Conservation (phyloP, 2,797 vertebrate genomes). For the Gallirallus australis region DNA sequence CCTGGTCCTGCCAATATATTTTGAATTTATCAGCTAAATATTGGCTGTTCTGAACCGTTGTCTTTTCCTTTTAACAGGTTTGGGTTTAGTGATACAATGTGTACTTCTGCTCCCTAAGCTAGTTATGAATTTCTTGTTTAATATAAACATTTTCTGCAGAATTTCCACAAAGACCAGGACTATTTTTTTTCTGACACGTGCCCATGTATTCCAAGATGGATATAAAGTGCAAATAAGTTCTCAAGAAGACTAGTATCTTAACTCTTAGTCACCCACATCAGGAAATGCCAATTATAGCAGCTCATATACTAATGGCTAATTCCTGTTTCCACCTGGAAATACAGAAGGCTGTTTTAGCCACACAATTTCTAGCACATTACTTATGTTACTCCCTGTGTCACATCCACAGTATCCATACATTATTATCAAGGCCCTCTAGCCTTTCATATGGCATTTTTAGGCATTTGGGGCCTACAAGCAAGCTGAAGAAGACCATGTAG, state of each 20-base stretch:
- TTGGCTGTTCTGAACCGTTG: neutral
- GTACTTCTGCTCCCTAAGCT: neutral
- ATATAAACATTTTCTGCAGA: neutral
- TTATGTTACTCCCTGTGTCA: neutral
- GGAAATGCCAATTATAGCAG: slow-evolving; percentile 21
- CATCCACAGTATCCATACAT: neutral
- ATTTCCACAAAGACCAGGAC: neutral
- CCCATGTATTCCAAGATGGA: neutral
- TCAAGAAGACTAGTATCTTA: neutral
- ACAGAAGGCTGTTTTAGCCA: neutral
- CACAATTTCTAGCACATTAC: neutral
- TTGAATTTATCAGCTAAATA: neutral
- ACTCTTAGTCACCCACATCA: neutral
- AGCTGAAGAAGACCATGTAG: too few relatives aligned
- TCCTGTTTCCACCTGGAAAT: neutral
- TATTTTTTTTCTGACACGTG: neutral
- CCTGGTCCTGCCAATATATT: neutral
- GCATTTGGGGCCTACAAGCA: too few relatives aligned
- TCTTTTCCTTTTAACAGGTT: neutral
- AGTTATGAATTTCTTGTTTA: neutral
- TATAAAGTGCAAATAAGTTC: neutral
- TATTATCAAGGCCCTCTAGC: neutral
- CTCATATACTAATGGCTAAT: neutral
- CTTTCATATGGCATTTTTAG: neutral
- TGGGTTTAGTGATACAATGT: neutral